These are phyloP conservation scores for Armadillidium nasatum DNA, from an alignment of 1,140 invertebrate genomes.

Conservation along the genomic window DNA sequence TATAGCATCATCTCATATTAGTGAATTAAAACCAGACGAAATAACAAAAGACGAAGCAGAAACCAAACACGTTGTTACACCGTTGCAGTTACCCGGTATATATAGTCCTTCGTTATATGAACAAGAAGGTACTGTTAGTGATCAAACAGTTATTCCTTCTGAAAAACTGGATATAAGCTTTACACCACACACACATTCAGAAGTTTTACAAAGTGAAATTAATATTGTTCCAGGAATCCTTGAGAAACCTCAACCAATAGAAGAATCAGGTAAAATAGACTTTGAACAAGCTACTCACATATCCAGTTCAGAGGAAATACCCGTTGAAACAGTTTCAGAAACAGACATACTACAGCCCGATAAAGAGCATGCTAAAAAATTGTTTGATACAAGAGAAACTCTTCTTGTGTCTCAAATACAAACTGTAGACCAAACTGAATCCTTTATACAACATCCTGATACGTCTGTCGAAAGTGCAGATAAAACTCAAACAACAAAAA, in stretches of 20 bases:
- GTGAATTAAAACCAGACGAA: background rate
- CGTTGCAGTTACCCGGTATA: background rate
- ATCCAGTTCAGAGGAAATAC: conserved; percentile 35
- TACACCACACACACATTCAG: conserved; percentile 34
- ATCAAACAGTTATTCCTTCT: conserved; percentile 18
- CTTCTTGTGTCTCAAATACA: conserved; percentile 33
- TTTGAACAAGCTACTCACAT: conserved; percentile 37
- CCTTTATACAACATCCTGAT: conserved; percentile 20
- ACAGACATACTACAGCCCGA: conserved; percentile 21
- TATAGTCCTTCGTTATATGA: background rate
- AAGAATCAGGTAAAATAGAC: conserved; percentile 33
- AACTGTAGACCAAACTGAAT: conserved; percentile 31
- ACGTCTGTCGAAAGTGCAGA: conserved; percentile 49
- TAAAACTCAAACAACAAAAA: conserved; percentile 51
- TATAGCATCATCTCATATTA: background rate
- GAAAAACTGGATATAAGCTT: conserved; percentile 31
- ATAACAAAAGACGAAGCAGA: background rate
- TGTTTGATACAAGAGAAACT: conserved; percentile 35
- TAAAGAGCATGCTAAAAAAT: conserved; percentile 23
- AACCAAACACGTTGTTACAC: background rate
- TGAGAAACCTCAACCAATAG: conserved; percentile 30
- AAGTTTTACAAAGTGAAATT: conserved; percentile 34
- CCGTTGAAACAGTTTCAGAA: conserved; percentile 34
- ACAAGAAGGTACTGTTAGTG: background rate
- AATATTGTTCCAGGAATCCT: conserved; percentile 39